A percentile compares a stretch with the other conserved stretches of the same genome.
Evolutionary conservation across 2,797 vertebrate species (phyloP).

Genomic region (Diglossa cyanea): DNA sequence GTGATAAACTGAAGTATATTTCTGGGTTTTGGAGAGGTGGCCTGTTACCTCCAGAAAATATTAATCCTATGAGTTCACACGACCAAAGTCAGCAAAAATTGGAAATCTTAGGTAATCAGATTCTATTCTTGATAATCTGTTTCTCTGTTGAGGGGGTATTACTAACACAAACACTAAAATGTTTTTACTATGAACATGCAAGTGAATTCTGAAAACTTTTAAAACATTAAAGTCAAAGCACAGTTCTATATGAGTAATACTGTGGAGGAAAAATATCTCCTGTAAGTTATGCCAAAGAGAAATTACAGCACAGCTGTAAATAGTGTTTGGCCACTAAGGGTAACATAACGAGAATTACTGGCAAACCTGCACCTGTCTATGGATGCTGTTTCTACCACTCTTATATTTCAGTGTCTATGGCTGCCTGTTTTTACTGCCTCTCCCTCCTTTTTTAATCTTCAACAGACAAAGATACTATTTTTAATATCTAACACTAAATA

Average conservation of each 20-base stretch:
- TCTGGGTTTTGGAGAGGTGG: background rate
- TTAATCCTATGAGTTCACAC: background rate
- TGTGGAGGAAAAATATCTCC: background rate
- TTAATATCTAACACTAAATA: background rate
- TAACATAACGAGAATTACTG: background rate
- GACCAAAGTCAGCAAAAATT: background rate
- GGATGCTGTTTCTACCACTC: background rate
- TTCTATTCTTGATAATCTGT: background rate
- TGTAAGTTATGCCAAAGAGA: background rate
- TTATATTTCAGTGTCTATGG: background rate
- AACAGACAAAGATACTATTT: background rate
- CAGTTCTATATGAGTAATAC: background rate
- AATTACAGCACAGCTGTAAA: background rate
- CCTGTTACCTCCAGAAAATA: background rate
- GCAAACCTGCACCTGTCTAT: background rate
- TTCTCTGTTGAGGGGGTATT: background rate
- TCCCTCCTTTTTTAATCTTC: background rate
- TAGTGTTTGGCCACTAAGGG: background rate
- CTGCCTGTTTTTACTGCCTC: background rate
- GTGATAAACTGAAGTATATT: slow-evolving; percentile 14
- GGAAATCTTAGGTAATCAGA: background rate
- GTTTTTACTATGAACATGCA: background rate
- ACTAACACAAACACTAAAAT: background rate
- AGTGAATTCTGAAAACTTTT: background rate
- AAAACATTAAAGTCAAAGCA: background rate